These are phyloP conservation scores for Peromyscus californicus DNA, from an alignment of 2,113 vertebrate species.

Conservation along the genomic window DNA sequence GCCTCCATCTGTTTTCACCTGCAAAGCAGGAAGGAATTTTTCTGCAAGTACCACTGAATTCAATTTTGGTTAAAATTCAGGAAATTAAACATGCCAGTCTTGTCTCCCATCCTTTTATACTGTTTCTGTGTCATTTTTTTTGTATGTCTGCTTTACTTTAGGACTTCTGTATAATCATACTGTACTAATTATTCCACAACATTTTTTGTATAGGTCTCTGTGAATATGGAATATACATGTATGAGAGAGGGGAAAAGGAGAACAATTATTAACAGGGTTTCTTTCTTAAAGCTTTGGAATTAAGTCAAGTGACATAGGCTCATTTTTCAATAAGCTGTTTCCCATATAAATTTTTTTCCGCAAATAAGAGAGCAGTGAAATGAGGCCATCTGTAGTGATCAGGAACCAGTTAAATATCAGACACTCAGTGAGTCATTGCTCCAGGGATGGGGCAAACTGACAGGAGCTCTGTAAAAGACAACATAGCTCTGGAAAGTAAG, in stretches of 20 bases:
- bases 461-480: not conserved
- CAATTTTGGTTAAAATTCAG: conserved; percentile 75
- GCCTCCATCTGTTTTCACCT: conserved; percentile 85
- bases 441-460: not conserved
- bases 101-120: not conserved
- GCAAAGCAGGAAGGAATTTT: conserved; percentile 79
- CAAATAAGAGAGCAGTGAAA: conserved; percentile 54
- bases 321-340: conserved; percentile 48
- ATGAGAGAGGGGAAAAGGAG: not conserved
- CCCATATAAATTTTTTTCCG: not conserved
- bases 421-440: not conserved
- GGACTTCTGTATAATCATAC: conserved; percentile 36
- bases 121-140: conserved; percentile 44
- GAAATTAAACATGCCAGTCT: conserved; percentile 40
- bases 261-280: not conserved
- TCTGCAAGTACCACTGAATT: conserved; percentile 67
- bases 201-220: not conserved
- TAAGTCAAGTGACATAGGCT: conserved; percentile 46
- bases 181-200: conserved; percentile 60
- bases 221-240: not conserved
- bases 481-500: not conserved
- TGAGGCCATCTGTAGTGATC: conserved; percentile 20
- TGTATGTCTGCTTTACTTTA: not conserved
- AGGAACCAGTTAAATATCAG: conserved; percentile 53
- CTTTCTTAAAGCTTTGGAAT: conserved; percentile 56